Base-by-base conservation (phyloP, 2,797 vertebrate species). In the Bovichtus variegatus region DNA sequence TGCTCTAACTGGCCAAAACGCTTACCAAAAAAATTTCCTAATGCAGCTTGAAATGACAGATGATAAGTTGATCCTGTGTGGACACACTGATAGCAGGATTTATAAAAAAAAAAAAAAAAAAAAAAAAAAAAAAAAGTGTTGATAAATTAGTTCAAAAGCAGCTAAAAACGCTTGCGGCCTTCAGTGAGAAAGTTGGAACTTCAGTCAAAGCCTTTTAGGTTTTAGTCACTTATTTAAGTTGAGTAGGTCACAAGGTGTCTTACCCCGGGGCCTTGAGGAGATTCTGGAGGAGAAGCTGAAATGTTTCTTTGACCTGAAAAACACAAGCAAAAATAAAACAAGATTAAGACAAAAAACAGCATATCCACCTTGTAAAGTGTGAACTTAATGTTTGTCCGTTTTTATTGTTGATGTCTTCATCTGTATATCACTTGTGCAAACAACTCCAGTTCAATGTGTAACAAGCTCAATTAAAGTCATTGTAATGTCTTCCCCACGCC, bases 241-340 rank as follows among this genome's bases (percentile, higher is more conserved):
- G 34, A 78, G 36, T 12, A 51, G 47, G 49, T 77, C 31, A 78
- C 18, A 61, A 34, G 69, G 68, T 60, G 46, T 78, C 97, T 97
- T 94, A 99, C 97, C 93, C 90, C 93, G 0, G 96, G 97, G 69
- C 97, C 97, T 75, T 46, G 90, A 0, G 95, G 94, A 13, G 95
- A 96, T 29, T 89, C 91, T 60, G 94, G 95, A 16, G 84, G 89
- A 46, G 94, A 93, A 13, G 70, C 9, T 16, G 55, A 54, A 67
- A 81, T 51, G 2, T 13, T 23, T 75, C 71, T 92, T 19, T 63
- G 84, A 82, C 90, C 95, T 95, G 84, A 43, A 87, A 83, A 64
- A 82, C 18, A 88, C 23, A 76, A 25, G 40, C 16, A 82, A 59
- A 25, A 7, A 73, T 0, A 21, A 51, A 16, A 51, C 6, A 50